Base-by-base conservation (phyloP, 2,113 vertebrate genomes). In the Mus spicilegus region DNA sequence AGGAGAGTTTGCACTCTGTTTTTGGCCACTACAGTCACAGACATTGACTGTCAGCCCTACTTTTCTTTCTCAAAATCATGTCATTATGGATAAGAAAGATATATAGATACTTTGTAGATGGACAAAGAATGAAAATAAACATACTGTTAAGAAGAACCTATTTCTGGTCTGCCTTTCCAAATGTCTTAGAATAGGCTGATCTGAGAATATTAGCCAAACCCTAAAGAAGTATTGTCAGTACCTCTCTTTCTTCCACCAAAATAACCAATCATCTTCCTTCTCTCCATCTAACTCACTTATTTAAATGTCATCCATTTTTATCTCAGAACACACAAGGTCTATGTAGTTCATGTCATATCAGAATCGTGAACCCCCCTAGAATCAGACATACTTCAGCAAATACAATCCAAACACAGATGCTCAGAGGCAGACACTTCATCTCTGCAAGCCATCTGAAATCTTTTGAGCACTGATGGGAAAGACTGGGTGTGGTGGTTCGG, bases 21-120 rank as follows among this genome's bases (percentile, higher is more conserved):
- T 92, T 91, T 87, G 30, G 30, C 69, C 49, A 6, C 14, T 51
- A 49, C 1, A 86, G 13, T 85, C 80, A 63, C 0, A 24, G 26
- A 70, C 54, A 65, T 94, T 78, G 49, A n/a, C 91, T 78, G 17
- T 77, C 65, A 92, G 39, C 24, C 0, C 19, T 24, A 77, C 63
- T 91, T 94, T 72, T 73, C 58, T 89, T 75, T 89, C 67, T 85
- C 11, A 90, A 92, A 97, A 93, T 42, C 22, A 13, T 78, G 22
- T 93, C 67, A 33, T 33, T 70, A 63, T 86, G n/a, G 77, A 82
- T 90, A 61, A 87, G 39, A 65, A 87, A 54, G 24, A 67, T 86
- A 67, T 58, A 26, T 14, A 46, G 73, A 56, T 51, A 67, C 65
- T 67, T 13, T 67, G 12, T 67, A 67, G 65, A 67, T 19, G 24